phyloP scores from a whole-genome alignment of 1,140 invertebrate genomes.

The Prorops nasuta region DNA sequence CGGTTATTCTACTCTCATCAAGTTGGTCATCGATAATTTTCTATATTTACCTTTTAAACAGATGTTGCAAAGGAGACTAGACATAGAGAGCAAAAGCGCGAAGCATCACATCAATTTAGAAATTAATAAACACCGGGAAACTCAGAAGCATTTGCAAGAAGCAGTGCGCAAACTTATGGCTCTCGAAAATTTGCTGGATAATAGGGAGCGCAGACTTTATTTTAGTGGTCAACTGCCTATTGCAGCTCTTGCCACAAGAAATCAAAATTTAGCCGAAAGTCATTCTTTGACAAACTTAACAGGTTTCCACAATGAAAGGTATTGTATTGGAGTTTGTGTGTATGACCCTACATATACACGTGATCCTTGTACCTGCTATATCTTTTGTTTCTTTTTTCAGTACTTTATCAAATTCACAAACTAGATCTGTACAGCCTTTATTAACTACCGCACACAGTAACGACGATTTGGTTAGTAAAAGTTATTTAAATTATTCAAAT shows the following conservation, averaged over 20 bases:
- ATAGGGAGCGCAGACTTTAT: constrained; percentile 45
- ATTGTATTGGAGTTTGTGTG: no score
- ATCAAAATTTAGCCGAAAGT: constrained; percentile 34
- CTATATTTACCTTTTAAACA: constrained; percentile 18
- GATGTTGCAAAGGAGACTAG: constrained; percentile 65
- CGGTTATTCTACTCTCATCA: no score
- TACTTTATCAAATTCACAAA: not conserved
- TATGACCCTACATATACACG: constrained; percentile 24
- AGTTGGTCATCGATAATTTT: no score
- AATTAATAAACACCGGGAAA: constrained; percentile 68
- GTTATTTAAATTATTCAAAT: not conserved
- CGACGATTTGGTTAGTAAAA: no score
- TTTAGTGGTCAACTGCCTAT: constrained; percentile 36
- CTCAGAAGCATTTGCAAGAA: constrained; percentile 66
- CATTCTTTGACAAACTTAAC: constrained; percentile 48
- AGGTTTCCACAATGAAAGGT: constrained; percentile 46
- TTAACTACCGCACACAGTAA: no score
- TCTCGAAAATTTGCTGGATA: constrained; percentile 55
- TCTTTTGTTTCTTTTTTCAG: not conserved
- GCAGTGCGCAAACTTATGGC: constrained; percentile 62
- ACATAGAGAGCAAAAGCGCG: constrained; percentile 70
- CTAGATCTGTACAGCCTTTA: constrained; percentile 1
- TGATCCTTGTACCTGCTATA: constrained; percentile 19
- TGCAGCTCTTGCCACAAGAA: constrained; percentile 28
- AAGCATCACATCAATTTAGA: constrained; percentile 69